Evolutionary conservation across 2,888 invertebrate genomes (phyloP), one percentile per base, ranked within the genome.

Genomic region (Melieria omissa): DNA sequence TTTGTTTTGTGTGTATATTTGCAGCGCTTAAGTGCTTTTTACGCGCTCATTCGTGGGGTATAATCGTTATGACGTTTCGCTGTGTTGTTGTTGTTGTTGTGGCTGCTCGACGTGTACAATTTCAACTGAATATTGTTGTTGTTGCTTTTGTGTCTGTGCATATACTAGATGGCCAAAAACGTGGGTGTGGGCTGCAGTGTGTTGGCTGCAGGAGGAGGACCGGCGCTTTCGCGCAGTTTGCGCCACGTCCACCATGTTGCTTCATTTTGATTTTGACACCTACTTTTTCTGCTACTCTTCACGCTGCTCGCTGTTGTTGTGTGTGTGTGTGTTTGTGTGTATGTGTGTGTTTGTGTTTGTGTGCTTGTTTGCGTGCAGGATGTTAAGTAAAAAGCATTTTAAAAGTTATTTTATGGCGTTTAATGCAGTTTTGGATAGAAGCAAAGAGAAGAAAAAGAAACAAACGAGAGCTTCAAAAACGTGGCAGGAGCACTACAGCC

Each of bases 381-480:
- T 82, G 71, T 66, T 72, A 80, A 80, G 79, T 81, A 81, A 83
- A 83, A 84, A 82, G 81, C 84, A 81, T 82, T 84, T 83, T 82
- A 80, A 79, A 83, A 82, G 82, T 84, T 82, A 83, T 83, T 83
- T 83, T 82, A 83, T 83, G 83, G 84, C 82, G 81, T 84, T 83
- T 84, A 83, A 82, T 80, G 80, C 83, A 80, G 80, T 79, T 83
- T 82, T 78, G 77, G 79, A 79, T 80, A 61, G 65, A 75, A 72
- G 72, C 67, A 74, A 71, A 75, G 73, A 71, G 65, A 29, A 29
- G 29, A 63, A 66, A 71, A 47, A 64, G 29, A n/a, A 42, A 65
- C 7, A 72, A 54, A 14, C 6, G 58, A 67, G 12, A 49, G 45
- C 64, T 54, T 9, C 41, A 45, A n/a, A 55, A 29, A 29, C 2